Evolutionary conservation across 2,888 invertebrate species (phyloP).

Genomic region (Isotomurus palustris): DNA sequence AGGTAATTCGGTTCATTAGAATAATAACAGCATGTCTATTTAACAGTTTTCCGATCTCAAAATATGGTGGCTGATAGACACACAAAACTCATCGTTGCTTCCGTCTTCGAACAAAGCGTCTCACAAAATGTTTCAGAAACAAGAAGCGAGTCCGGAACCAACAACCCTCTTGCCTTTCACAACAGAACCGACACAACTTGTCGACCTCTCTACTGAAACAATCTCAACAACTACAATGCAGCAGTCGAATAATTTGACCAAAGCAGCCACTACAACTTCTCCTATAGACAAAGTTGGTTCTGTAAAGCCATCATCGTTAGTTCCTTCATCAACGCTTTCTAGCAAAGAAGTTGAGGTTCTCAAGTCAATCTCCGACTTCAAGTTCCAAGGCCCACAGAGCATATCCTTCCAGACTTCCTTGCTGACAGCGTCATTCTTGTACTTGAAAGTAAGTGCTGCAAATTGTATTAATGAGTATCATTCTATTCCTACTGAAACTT

Average conservation of each 20-base stretch:
- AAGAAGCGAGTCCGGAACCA: background rate
- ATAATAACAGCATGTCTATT: no score
- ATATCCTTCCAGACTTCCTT: background rate
- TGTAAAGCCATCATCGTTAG: no score
- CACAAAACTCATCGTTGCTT: background rate
- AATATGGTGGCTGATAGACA: constrained; percentile 5
- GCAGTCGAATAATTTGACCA: no score
- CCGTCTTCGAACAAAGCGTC: background rate
- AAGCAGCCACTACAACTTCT: no score
- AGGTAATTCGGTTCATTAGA: no score
- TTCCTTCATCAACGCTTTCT: no score
- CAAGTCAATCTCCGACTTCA: background rate
- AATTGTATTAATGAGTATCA: no score
- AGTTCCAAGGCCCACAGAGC: constrained; percentile 1
- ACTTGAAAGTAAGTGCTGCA: no score
- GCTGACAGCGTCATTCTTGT: no score
- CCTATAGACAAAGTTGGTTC: no score
- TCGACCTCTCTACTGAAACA: background rate
- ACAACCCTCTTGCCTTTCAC: background rate
- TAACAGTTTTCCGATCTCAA: background rate
- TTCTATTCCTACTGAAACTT: no score
- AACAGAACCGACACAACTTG: background rate
- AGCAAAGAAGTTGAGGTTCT: constrained; percentile 1
- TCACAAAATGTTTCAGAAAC: background rate
- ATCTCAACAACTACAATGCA: background rate